Evolutionary conservation across 2,113 vertebrate genomes (phyloP).

Genomic region (Craseonycteris thonglongyai): DNA sequence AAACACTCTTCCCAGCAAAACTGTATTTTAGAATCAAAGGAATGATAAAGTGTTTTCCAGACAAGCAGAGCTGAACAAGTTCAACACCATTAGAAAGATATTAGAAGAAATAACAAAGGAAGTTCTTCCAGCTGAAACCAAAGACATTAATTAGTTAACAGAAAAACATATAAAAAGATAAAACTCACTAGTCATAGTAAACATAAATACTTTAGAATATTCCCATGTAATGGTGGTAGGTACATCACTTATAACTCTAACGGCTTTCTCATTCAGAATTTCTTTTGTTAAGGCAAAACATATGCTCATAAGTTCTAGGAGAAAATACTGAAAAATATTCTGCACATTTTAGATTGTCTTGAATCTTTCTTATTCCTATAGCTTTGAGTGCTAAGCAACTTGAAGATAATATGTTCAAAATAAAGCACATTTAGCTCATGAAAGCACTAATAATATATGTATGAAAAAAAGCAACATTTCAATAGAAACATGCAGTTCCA

Average conservation of each 20-base stretch:
- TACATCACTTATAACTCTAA: background rate
- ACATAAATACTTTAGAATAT: no score
- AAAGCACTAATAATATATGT: conserved; percentile 40
- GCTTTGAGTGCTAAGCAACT: conserved; percentile 12
- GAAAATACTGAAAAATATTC: conserved; percentile 19
- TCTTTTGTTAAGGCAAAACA: background rate
- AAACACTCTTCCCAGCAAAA: no score
- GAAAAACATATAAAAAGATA: no score
- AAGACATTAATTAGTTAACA: no score
- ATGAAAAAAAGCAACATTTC: conserved; percentile 36
- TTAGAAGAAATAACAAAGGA: no score
- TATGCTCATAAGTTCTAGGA: background rate
- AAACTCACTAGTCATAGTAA: no score
- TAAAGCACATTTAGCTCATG: conserved; percentile 45
- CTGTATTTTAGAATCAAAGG: no score
- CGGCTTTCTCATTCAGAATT: background rate
- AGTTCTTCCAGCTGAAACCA: no score
- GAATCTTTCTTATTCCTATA: background rate
- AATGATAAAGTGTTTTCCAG: no score
- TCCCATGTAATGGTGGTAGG: no score
- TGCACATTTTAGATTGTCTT: conserved; percentile 21
- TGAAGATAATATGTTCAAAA: conserved; percentile 32
- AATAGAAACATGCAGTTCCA: conserved; percentile 4
- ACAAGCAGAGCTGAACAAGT: no score
- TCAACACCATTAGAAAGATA: no score